These are phyloP conservation scores for Micrasema longulum DNA, from an alignment of 1,140 invertebrate species.

Conservation along the genomic window DNA sequence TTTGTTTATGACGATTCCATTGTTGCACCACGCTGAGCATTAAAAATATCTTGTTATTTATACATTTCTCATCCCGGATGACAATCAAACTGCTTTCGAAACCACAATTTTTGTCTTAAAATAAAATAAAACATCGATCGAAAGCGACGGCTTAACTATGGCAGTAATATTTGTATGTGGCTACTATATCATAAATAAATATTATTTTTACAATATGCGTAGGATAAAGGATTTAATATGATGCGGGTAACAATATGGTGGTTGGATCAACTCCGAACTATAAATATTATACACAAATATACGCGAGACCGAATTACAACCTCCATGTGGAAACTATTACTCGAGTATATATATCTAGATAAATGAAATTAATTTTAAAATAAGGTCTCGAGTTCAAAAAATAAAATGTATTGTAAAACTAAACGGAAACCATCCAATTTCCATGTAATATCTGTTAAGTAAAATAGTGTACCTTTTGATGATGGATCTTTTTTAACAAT, in stretches of 20 bases:
- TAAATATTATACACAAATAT: too few species aligned
- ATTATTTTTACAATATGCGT: conserved; percentile 20
- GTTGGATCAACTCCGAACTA: background rate
- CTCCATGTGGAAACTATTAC: too few species aligned
- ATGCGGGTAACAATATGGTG: conserved; percentile 16
- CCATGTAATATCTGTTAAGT: too few species aligned
- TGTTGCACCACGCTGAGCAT: background rate
- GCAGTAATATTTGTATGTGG: conserved; percentile 10
- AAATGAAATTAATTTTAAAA: too few species aligned
- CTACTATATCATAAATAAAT: conserved; percentile 30
- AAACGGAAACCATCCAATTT: too few species aligned
- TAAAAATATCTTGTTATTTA: background rate
- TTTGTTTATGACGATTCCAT: background rate
- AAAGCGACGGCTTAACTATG: conserved; percentile 4
- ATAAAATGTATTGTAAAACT: too few species aligned
- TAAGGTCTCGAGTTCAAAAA: too few species aligned
- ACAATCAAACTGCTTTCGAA: background rate
- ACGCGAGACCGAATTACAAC: too few species aligned
- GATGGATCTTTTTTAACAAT: too few species aligned
- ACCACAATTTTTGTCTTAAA: background rate
- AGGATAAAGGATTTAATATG: conserved; percentile 9
- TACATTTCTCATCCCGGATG: background rate
- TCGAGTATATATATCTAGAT: too few species aligned
- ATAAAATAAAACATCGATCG: too few species aligned
- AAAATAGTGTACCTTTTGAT: too few species aligned